Evolutionary conservation across 2,113 vertebrate species (phyloP).

Genomic region (Agelaius phoeniceus): DNA sequence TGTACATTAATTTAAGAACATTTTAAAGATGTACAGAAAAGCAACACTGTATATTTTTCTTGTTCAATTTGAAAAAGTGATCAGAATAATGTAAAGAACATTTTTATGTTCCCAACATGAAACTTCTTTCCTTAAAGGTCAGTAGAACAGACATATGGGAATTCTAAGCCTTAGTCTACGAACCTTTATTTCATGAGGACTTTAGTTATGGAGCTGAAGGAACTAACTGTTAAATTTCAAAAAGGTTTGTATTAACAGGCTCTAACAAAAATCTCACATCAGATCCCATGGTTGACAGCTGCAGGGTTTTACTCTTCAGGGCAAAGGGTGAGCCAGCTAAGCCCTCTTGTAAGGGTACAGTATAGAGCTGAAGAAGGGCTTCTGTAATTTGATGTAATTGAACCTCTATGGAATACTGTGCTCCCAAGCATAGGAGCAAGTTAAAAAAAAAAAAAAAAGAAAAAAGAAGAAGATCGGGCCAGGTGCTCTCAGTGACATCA

Average conservation of each 20-base stretch:
- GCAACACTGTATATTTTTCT: constrained; percentile 63
- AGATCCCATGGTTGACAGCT: not conserved
- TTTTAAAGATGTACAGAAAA: constrained; percentile 64
- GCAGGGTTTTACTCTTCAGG: constrained; percentile 5
- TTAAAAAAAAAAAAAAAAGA: not conserved
- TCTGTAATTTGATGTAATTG: constrained; percentile 37
- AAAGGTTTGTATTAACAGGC: not conserved
- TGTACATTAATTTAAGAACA: constrained; percentile 56
- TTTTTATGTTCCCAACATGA: constrained; percentile 20
- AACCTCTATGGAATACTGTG: constrained; percentile 26
- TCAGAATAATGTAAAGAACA: constrained; percentile 49
- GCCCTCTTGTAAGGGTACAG: constrained; percentile 4
- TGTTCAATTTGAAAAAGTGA: constrained; percentile 56
- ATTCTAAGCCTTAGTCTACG: constrained; percentile 33
- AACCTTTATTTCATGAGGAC: constrained; percentile 23
- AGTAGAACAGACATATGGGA: not conserved
- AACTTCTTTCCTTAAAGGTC: constrained; percentile 43
- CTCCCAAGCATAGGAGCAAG: not conserved
- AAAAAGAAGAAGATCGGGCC: not conserved
- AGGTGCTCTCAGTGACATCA: not conserved
- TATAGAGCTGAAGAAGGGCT: constrained; percentile 32
- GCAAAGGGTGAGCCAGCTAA: not conserved
- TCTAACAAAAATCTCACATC: not conserved
- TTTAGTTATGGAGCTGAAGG: not conserved
- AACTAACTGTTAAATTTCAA: not conserved